These are phyloP conservation scores for Prionchulus punctatus DNA, from an alignment of 2,888 invertebrate species.

Conservation along the genomic window DNA sequence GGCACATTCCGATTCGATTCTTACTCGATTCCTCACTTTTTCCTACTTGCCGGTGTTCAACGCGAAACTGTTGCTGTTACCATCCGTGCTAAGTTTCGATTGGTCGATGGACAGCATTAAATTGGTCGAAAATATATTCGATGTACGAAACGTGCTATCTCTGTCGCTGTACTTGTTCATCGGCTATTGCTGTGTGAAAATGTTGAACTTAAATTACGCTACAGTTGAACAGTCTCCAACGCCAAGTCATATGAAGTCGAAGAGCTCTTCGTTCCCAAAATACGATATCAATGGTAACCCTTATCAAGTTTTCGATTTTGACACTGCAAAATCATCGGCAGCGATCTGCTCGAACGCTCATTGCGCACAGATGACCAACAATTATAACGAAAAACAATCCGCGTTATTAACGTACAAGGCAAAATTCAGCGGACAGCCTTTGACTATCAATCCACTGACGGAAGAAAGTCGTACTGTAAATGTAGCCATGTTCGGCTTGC, in stretches of 20 bases:
- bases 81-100: slow-evolving; percentile 86
- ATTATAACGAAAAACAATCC: no score
- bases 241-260: background rate
- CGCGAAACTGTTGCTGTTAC: slow-evolving; percentile 61
- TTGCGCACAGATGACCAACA: background rate
- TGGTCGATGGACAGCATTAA: slow-evolving; percentile 93
- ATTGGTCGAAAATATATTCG: slow-evolving; percentile 47
- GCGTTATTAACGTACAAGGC: background rate
- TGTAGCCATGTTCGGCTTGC: slow-evolving; percentile 18
- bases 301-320: no score
- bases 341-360: background rate
- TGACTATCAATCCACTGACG: background rate
- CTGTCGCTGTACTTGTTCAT: background rate
- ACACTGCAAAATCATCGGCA: no score
- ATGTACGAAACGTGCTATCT: slow-evolving; percentile 43
- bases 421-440: background rate
- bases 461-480: background rate
- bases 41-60: slow-evolving; percentile 79
- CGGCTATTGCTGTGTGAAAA: background rate
- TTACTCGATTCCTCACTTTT: slow-evolving; percentile 68
- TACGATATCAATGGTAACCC: background rate
- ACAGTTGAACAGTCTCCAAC: background rate
- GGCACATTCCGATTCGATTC: slow-evolving; percentile 60
- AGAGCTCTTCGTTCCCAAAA: no score
- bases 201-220: no score